phyloP scores from a whole-genome alignment of 2,888 invertebrate genomes.

The Boloria selene region DNA sequence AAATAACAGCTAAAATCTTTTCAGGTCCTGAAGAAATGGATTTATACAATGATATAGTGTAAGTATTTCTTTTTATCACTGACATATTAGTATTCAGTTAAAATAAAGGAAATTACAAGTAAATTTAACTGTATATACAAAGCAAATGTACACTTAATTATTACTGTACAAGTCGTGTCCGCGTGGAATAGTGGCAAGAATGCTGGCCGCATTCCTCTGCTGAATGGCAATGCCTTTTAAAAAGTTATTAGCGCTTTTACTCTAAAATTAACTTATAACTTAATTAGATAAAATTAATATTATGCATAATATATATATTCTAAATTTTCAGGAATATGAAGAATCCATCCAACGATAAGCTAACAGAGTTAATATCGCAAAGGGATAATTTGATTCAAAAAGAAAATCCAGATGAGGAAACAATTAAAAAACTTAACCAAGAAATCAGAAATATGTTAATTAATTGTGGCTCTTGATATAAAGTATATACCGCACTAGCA shows the following conservation, averaged over 20 bases:
- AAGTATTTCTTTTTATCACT: conserved; percentile 39
- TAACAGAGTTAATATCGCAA: conserved; percentile 72
- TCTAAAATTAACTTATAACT: too few species aligned
- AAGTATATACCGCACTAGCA: neutral
- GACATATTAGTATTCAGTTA: too few species aligned
- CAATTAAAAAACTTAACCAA: conserved; percentile 74
- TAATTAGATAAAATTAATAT: too few species aligned
- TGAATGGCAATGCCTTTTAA: too few species aligned
- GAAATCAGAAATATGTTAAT: conserved; percentile 78
- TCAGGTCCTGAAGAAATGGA: conserved; percentile 57
- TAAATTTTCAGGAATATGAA: conserved; percentile 52
- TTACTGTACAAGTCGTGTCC: too few species aligned
- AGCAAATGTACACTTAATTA: too few species aligned
- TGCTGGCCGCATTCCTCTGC: too few species aligned
- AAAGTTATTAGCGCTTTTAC: too few species aligned
- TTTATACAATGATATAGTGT: conserved; percentile 60
- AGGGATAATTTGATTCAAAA: conserved; percentile 74
- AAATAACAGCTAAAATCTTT: conserved; percentile 39
- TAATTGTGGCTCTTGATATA: conserved; percentile 62
- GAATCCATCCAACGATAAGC: conserved; percentile 66
- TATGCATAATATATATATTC: neutral
- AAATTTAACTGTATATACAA: too few species aligned
- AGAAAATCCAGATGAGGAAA: conserved; percentile 72
- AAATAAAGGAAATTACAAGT: too few species aligned
- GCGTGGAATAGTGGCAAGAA: too few species aligned